These are phyloP conservation scores for Galeopterus variegatus DNA, from an alignment of 2,113 vertebrate genomes.

Conservation along the genomic window DNA sequence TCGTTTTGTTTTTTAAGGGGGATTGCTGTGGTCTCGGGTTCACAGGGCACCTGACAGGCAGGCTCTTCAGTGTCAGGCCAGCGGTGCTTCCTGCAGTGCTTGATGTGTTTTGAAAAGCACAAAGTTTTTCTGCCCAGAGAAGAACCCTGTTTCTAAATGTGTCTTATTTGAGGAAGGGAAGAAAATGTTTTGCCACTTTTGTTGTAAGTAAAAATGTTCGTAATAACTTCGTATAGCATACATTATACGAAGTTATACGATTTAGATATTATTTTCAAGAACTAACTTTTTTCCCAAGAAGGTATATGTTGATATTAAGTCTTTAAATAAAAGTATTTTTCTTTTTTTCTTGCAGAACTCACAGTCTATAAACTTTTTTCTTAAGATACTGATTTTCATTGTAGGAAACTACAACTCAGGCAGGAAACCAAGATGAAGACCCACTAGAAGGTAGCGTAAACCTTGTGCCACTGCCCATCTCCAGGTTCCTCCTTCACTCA, in stretches of 20 bases:
- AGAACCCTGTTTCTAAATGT: not conserved
- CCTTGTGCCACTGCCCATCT: not conserved
- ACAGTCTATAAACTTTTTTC: no score
- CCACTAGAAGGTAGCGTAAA: constrained; percentile 67
- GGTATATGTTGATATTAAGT: not conserved
- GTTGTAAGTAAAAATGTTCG: not conserved
- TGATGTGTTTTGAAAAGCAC: constrained; percentile 38
- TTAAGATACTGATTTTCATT: constrained; percentile 25
- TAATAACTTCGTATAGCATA: no score
- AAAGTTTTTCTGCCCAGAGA: not conserved
- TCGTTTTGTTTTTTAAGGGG: constrained; percentile 14
- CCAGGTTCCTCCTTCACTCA: not conserved
- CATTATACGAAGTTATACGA: no score
- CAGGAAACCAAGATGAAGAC: constrained; percentile 53
- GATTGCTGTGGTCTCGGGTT: not conserved
- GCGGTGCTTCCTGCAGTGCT: not conserved
- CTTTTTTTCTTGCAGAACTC: no score
- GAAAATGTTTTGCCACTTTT: not conserved
- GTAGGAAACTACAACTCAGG: constrained; percentile 50
- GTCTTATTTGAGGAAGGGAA: not conserved
- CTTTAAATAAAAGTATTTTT: not conserved
- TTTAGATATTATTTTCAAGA: constrained; percentile 43
- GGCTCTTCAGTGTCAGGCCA: not conserved
- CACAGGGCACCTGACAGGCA: not conserved
- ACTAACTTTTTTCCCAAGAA: not conserved